Conservation (phyloP, 2,113 vertebrate species). For the Tachysurus vachellii region DNA sequence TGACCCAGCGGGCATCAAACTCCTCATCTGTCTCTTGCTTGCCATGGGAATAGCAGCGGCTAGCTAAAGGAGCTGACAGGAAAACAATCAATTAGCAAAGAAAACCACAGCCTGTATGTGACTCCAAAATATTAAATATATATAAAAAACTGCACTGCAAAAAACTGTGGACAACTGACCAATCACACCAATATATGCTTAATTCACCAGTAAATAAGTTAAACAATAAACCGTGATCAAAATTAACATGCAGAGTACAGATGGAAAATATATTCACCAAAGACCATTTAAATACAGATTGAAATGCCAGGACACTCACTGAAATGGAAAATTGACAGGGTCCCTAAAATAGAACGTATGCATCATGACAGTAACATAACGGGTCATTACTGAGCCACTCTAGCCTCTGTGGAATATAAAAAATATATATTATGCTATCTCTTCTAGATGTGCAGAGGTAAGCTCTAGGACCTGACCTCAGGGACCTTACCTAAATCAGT, state of each 20-base stretch:
- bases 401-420: neutral
- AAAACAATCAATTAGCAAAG: neutral
- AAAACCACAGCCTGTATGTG: neutral
- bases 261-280: neutral
- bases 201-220: neutral
- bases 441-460: neutral
- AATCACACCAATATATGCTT: neutral
- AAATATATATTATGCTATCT: too few species aligned
- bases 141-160: neutral
- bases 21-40: slow-evolving; percentile 94
- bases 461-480: neutral
- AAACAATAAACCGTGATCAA: neutral
- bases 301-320: neutral
- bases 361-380: neutral
- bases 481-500: neutral
- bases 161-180: neutral
- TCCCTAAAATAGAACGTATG: neutral
- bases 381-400: neutral
- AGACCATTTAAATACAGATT: neutral
- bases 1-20: slow-evolving; percentile 98
- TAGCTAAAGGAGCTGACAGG: slow-evolving; percentile 73
- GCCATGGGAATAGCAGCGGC: slow-evolving; percentile 89
- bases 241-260: neutral
- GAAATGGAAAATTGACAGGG: neutral
- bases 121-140: neutral